Base-by-base conservation (phyloP, 2,888 invertebrate genomes). In the Drosophila borborema region DNA sequence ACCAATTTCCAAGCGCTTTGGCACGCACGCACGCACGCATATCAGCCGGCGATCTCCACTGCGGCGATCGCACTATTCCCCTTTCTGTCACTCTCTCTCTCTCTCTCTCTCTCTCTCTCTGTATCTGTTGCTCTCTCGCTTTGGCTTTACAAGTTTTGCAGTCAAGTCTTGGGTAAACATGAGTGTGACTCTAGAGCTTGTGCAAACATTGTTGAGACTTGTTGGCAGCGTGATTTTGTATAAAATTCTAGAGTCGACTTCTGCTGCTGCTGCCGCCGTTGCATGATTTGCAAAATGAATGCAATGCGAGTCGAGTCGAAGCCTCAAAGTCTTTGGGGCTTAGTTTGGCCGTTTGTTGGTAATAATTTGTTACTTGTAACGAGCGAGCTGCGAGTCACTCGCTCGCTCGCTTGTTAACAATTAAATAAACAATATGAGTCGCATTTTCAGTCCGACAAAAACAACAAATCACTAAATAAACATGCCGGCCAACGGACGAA, bases 371-470 rank as follows among this genome's bases (percentile, higher is more conserved):
- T 82, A 87, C 72, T 90, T 80, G 72, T 90, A 81, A 87, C 90
- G 79, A 87, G 82, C 73, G 28, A 28, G 28, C 28, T 72, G 64
- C 56, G 67, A 23, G n/a, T 38, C 54, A 40, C 80, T 64, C 79
- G 54, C 80, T 67, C 79, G 72, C 64, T 75, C 89, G 86, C 86
- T 90, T 82, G 86, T 86, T 89, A 86, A 88, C 89, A 86, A 86
- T 86, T 86, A 86, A 90, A 90, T 80, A 86, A 86, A 86, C 90
- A 88, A 88, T 88, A 88, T 90, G 90, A 90, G 89, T 88, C 86
- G 77, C 77, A 59, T 70, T 75, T 77, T 75, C 58, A 60, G 69
- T 10, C 18, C 38, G 20, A 69, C 73, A 86, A 86, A 88, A 77
- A 81, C 54, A 54, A 86, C 86, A 77, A 90, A 90, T 89, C 85